A percentile compares a stretch with the other conserved stretches of the same genome.
Evolutionary conservation across 2,113 vertebrate species (phyloP).

Genomic region (Etheostoma cragini): DNA sequence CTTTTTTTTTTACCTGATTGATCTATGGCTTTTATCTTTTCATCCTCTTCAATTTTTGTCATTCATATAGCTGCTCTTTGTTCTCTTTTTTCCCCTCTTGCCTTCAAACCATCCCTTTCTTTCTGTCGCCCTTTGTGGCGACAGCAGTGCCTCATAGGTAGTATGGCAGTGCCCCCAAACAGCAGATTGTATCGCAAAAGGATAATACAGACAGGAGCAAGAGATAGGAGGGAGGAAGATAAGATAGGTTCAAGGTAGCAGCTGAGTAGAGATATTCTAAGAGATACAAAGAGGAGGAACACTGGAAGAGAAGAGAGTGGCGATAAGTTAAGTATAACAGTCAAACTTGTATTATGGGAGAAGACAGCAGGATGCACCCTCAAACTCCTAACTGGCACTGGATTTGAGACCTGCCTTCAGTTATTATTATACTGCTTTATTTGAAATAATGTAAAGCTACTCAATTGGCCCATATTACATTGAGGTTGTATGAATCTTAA

Average conservation of each 20-base stretch:
- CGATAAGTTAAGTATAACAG: background rate
- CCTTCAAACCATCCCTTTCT: slow-evolving; percentile 37
- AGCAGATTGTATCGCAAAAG: slow-evolving; percentile 63
- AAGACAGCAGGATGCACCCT: background rate
- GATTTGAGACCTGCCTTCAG: background rate
- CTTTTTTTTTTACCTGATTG: slow-evolving; percentile 48
- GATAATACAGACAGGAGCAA: slow-evolving; percentile 55
- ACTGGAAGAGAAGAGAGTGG: background rate
- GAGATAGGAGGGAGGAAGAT: slow-evolving; percentile 8
- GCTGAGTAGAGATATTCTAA: slow-evolving; percentile 22
- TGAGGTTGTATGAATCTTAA: background rate
- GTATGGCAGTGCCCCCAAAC: slow-evolving; percentile 39
- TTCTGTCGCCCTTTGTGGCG: slow-evolving; percentile 51
- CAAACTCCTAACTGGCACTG: background rate
- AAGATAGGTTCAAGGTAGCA: slow-evolving; percentile 3
- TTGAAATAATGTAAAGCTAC: background rate
- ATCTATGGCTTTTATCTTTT: slow-evolving; percentile 55
- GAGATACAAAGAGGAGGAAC: slow-evolving; percentile 2
- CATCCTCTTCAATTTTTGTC: slow-evolving; percentile 48
- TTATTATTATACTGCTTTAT: background rate
- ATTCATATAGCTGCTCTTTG: slow-evolving; percentile 55
- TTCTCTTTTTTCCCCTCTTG: background rate
- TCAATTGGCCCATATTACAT: background rate
- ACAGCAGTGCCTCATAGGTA: slow-evolving; percentile 49
- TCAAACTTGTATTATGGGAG: background rate